Base-by-base conservation (phyloP, 2,797 vertebrate species). In the Huso huso region DNA sequence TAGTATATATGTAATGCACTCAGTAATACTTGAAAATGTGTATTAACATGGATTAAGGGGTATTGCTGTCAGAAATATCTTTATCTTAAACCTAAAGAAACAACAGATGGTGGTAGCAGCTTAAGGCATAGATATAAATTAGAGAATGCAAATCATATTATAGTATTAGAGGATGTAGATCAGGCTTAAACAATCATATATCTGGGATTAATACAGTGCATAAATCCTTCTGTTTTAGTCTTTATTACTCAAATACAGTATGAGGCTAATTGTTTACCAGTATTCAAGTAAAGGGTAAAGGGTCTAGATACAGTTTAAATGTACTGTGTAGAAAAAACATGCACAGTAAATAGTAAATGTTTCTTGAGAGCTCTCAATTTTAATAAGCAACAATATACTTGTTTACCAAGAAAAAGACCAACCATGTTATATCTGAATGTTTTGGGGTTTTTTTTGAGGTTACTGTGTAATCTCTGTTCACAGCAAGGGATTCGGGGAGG, bases 51-150 rank as follows among this genome's bases (percentile, higher is more conserved):
- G 69, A 70, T 66, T 51, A 62, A 9, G 60, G 62, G 8, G 57
- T 63, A 51, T 37, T 23, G 12, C 61, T 64, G 18, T 48, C 62
- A 66, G 62, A 70, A 67, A 72, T 68, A 65, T 67, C 49, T 68
- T 57, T 73, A 18, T 48, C 64, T 69, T 75, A 71, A 69, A 50
- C 51, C 69, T 68, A 7, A 55, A 52, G 72, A 75, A 80, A 74
- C 72, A 79, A 78, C 84, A 88, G 84, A 89, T 88, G 86, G 82
- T 73, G 77, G 64, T 71, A 52, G 49, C 78, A 82, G 83, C 87
- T 89, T 86, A 87, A 75, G 68, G 60, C 64, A 73, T 73, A 85
- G 80, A 87, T 81, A 84, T 84, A 82, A 82, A 82, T 70, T 81
- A 68, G 74, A 68, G 65, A 74, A 51, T 67, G 59, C 48, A 70